Conservation (phyloP, 2,113 vertebrate species). For the Malurus alboscapulatus region DNA sequence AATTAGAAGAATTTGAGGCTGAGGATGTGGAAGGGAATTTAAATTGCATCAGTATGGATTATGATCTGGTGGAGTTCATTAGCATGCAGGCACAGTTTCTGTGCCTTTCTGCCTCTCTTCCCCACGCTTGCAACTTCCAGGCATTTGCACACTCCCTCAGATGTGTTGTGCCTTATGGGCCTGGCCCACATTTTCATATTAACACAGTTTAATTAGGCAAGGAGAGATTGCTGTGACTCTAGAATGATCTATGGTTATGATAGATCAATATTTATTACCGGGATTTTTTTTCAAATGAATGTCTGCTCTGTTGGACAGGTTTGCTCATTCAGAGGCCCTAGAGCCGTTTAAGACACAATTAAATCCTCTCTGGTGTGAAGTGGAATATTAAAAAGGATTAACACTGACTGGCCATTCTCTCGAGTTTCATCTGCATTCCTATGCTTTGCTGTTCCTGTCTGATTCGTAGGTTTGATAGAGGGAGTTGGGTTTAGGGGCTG, state of each 20-base stretch:
- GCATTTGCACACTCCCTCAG: not conserved
- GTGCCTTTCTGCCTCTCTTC: not conserved
- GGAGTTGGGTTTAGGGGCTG: not conserved
- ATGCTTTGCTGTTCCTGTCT: not conserved
- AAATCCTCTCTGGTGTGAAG: conserved; percentile 35
- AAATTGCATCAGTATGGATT: conserved; percentile 41
- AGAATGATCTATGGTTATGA: not conserved
- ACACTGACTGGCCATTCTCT: not conserved
- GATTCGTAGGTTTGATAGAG: not conserved
- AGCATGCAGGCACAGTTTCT: not conserved
- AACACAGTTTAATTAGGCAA: conserved; percentile 10
- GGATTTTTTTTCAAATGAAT: conserved; percentile 21
- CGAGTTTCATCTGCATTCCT: not conserved
- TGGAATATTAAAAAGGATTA: conserved; percentile 33
- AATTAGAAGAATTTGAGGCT: conserved; percentile 36
- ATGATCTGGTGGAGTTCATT: not conserved
- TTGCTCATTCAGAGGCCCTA: not conserved
- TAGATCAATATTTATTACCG: conserved; percentile 42
- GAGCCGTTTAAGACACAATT: conserved; percentile 32
- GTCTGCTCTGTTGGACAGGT: not conserved
- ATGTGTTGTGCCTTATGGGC: not conserved
- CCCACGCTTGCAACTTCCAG: not conserved
- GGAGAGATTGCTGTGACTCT: not conserved
- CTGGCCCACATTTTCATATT: not conserved
- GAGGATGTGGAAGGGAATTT: conserved; percentile 31